Conservation (phyloP, 2,888 invertebrate species). For the Notocelia uddmanniana region DNA sequence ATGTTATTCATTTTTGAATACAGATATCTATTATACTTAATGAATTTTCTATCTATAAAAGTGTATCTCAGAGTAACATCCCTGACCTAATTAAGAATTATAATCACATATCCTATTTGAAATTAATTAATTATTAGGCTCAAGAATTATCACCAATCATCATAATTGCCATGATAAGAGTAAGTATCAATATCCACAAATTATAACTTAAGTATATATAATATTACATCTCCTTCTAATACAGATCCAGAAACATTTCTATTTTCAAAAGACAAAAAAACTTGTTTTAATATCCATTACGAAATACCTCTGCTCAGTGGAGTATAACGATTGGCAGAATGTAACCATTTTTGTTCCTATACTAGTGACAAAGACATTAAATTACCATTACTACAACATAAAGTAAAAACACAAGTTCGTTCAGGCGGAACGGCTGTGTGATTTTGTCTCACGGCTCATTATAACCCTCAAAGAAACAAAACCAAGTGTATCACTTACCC, state of each 20-base stretch:
- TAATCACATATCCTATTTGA: slow-evolving; percentile 1
- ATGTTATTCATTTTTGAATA: background rate
- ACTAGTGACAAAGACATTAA: slow-evolving; percentile 41
- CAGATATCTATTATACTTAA: slow-evolving; percentile 3
- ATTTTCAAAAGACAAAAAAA: slow-evolving; percentile 15
- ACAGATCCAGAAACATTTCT: background rate
- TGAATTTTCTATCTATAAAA: slow-evolving; percentile 1
- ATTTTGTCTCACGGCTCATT: slow-evolving; percentile 72
- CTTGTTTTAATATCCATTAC: slow-evolving; percentile 48
- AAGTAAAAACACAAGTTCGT: slow-evolving; percentile 55
- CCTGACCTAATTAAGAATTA: slow-evolving; percentile 22
- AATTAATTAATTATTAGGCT: background rate
- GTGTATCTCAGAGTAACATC: background rate
- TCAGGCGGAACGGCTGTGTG: slow-evolving; percentile 66
- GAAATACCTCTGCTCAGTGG: slow-evolving; percentile 53
- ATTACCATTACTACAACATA: slow-evolving; percentile 41
- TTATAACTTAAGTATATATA: slow-evolving; percentile 2
- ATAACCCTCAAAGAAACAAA: slow-evolving; percentile 66
- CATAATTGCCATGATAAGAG: slow-evolving; percentile 17
- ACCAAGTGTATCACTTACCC: slow-evolving; percentile 89
- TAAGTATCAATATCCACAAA: background rate
- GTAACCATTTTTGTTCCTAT: slow-evolving; percentile 37
- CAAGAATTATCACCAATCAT: slow-evolving; percentile 2
- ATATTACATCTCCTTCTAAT: slow-evolving; percentile 7
- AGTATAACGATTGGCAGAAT: slow-evolving; percentile 51